Evolutionary conservation across 2,113 vertebrate genomes (phyloP), one percentile per base, ranked within the genome.

Genomic region (Urocitellus parryii): DNA sequence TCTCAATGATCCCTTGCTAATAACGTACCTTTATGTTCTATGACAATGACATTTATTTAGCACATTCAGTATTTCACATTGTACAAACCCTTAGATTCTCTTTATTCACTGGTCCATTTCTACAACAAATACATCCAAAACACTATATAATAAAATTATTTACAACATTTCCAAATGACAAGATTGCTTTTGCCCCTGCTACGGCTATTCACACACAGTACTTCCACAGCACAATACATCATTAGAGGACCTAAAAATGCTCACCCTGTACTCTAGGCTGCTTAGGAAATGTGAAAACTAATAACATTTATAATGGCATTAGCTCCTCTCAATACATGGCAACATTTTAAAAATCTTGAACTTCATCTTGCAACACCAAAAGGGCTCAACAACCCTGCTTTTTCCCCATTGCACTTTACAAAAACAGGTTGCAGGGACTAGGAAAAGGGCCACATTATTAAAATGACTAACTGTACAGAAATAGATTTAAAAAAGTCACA

Each of bases 401-500:
- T 97, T 97, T 97, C 97, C 98, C 94, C 96, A 95, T 95, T 98
- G 91, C 92, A 95, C 97, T 97, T 97, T 98, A 97, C 48, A 90
- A 97, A 45, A 96, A 97, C 92, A 89, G 80, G 90, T 95, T 90
- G 94, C 96, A 98, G 98, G 98, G 98, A 81, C 79, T 98, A 13
- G 98, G 98, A 98, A 98, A 97, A 98, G 98, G 97, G 83, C 98
- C 97, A 97, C 97, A 98, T 99, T 98, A 99, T 99, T 99, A 99
- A 99, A 99, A 99, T 98, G 98, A 99, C 98, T 98, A 98, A 98
- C 99, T 99, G 99, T 99, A 99, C 99, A 99, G 97, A 98, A 98
- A 98, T 98, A 98, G 97, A 98, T 98, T 98, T 98, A 92, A 96
- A 98, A 98, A 98, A 99, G 98, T 99, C 98, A 98, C 98, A 98